Evolutionary conservation across 2,888 invertebrate species (phyloP).

Genomic region (Epistrophe grossulariae): DNA sequence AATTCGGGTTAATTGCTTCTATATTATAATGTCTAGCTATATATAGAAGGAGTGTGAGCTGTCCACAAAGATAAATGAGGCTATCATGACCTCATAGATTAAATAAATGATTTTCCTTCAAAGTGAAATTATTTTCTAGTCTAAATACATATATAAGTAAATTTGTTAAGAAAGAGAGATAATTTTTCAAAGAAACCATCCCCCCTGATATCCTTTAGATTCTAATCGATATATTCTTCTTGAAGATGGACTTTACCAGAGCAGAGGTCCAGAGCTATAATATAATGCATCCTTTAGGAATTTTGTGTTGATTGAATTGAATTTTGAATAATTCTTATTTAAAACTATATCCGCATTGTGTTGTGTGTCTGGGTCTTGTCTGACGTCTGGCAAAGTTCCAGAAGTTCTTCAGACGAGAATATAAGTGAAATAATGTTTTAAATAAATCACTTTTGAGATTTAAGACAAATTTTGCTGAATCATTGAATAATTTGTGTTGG

Average conservation of each 20-base stretch:
- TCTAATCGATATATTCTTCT: not conserved
- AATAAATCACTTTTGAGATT: slow-evolving; percentile 22
- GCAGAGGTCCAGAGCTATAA: not conserved
- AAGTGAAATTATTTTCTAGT: not conserved
- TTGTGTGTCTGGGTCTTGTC: too few relatives aligned
- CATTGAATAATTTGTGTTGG: slow-evolving; percentile 11
- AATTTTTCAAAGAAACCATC: not conserved
- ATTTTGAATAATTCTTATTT: slow-evolving; percentile 16
- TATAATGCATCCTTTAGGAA: not conserved
- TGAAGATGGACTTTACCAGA: not conserved
- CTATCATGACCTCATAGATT: slow-evolving; percentile 45
- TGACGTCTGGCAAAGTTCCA: slow-evolving; percentile 5
- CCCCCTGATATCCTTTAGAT: not conserved
- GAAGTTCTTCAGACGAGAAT: not conserved
- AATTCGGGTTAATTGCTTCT: slow-evolving; percentile 22
- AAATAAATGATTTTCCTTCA: slow-evolving; percentile 20
- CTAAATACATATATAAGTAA: not conserved
- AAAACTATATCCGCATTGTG: not conserved
- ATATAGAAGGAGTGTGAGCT: not conserved
- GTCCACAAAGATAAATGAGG: slow-evolving; percentile 53
- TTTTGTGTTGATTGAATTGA: slow-evolving; percentile 24
- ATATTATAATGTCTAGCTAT: not conserved
- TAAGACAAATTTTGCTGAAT: slow-evolving; percentile 20
- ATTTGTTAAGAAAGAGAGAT: not conserved
- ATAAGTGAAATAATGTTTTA: not conserved